Percentiles rank a stretch among this genome's conserved stretches.
phyloP scores from a whole-genome alignment of 1,140 invertebrate genomes.

The Eriosoma lanigerum region DNA sequence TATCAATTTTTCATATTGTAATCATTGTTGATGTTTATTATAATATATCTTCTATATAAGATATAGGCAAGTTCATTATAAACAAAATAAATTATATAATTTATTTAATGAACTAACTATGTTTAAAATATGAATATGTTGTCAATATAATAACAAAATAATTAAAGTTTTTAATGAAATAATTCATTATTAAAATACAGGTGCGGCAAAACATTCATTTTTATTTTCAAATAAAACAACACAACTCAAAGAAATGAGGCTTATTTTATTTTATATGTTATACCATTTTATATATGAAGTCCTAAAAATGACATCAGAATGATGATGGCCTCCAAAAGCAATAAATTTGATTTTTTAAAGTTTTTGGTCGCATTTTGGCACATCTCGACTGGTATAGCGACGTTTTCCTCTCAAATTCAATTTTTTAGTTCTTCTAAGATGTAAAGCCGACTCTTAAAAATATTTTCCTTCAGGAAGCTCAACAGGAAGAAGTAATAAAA shows the following conservation, averaged over 20 bases:
- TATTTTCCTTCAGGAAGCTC: constrained; percentile 14
- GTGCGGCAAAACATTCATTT: too few relatives aligned
- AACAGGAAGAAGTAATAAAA: constrained; percentile 14
- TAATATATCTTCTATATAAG: too few relatives aligned
- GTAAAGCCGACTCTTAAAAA: constrained; percentile 7
- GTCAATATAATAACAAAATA: too few relatives aligned
- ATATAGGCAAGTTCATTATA: too few relatives aligned
- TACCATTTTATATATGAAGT: neutral
- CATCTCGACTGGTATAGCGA: constrained; percentile 7
- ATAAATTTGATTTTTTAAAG: neutral
- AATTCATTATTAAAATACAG: too few relatives aligned
- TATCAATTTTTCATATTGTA: too few relatives aligned
- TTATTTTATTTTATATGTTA: neutral
- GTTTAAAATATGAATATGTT: too few relatives aligned
- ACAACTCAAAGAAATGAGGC: neutral
- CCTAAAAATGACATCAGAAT: neutral
- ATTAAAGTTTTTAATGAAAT: too few relatives aligned
- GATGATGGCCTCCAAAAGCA: neutral
- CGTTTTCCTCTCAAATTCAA: constrained; percentile 1
- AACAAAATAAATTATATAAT: too few relatives aligned
- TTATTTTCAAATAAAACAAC: neutral
- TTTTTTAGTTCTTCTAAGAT: too few relatives aligned
- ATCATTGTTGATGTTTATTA: too few relatives aligned
- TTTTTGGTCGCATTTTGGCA: constrained; percentile 25
- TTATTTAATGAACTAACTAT: too few relatives aligned